phyloP scores from a whole-genome alignment of 2,113 vertebrate genomes.

The Tetrao urogallus region DNA sequence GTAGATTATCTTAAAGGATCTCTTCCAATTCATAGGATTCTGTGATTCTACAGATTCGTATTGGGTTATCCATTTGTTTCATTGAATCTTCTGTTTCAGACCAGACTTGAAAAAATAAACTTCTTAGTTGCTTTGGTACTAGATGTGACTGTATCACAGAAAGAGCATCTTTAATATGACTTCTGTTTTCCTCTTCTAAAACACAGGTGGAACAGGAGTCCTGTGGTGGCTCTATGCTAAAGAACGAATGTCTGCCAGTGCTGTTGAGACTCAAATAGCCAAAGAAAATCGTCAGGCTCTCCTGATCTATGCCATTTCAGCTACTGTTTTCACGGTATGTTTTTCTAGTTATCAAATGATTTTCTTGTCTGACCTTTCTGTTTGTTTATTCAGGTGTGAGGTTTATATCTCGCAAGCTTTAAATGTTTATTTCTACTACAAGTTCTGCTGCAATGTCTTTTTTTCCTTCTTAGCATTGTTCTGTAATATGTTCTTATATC shows the following conservation, averaged over 20 bases:
- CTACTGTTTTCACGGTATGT: slow-evolving; percentile 92
- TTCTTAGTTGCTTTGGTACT: background rate
- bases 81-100: background rate
- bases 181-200: background rate
- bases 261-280: slow-evolving; percentile 78
- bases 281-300: slow-evolving; percentile 89
- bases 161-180: background rate
- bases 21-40: too few relatives aligned
- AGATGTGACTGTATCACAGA: background rate
- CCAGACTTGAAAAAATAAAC: background rate
- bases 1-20: too few relatives aligned
- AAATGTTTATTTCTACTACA: background rate
- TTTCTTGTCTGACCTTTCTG: background rate
- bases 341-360: background rate
- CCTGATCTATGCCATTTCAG: slow-evolving; percentile 91
- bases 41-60: background rate
- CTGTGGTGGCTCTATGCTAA: slow-evolving; percentile 98
- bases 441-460: background rate
- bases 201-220: slow-evolving; percentile 90
- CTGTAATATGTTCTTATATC: background rate
- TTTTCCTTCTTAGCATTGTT: background rate
- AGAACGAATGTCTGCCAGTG: slow-evolving; percentile 81
- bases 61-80: background rate
- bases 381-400: background rate
- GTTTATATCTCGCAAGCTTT: background rate